phyloP scores from a whole-genome alignment of 2,888 invertebrate genomes.

The Heteromurus nitidus region DNA sequence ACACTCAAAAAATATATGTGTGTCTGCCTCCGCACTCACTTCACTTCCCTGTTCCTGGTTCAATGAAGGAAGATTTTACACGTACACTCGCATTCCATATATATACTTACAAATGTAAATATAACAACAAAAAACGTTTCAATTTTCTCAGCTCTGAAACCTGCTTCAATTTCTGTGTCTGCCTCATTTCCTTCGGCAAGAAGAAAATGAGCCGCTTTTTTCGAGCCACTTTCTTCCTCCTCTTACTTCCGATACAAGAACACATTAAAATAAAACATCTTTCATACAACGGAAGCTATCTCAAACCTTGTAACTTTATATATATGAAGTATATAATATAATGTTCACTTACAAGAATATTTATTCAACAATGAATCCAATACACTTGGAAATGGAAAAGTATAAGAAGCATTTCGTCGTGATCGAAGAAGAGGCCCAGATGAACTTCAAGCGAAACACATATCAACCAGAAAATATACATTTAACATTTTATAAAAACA shows the following conservation, averaged over 20 bases:
- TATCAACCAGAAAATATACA: too few species aligned
- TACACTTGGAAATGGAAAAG: conserved; percentile 17
- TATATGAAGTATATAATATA: neutral
- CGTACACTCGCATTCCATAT: too few species aligned
- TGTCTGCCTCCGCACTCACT: neutral
- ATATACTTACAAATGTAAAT: conserved; percentile 7
- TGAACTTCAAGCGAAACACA: too few species aligned
- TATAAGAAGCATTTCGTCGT: conserved; percentile 5
- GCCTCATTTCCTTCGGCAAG: conserved; percentile 54
- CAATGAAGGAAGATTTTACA: neutral
- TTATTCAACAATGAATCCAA: conserved; percentile 3
- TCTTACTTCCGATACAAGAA: conserved; percentile 1
- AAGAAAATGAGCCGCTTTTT: conserved; percentile 48
- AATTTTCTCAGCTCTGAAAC: conserved; percentile 40
- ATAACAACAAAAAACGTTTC: conserved; percentile 39
- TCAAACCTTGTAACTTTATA: neutral
- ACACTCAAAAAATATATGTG: conserved; percentile 15
- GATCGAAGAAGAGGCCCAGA: too few species aligned
- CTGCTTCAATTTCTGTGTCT: conserved; percentile 30
- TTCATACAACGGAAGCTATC: neutral
- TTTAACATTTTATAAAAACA: neutral
- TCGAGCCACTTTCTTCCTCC: conserved; percentile 2
- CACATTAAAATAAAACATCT: conserved; percentile 16
- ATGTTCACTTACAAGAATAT: conserved; percentile 10
- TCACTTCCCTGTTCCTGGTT: conserved; percentile 17